Evolutionary conservation across 2,888 invertebrate genomes (phyloP), one percentile per base, ranked within the genome.

Genomic region (Coelinius sp.): DNA sequence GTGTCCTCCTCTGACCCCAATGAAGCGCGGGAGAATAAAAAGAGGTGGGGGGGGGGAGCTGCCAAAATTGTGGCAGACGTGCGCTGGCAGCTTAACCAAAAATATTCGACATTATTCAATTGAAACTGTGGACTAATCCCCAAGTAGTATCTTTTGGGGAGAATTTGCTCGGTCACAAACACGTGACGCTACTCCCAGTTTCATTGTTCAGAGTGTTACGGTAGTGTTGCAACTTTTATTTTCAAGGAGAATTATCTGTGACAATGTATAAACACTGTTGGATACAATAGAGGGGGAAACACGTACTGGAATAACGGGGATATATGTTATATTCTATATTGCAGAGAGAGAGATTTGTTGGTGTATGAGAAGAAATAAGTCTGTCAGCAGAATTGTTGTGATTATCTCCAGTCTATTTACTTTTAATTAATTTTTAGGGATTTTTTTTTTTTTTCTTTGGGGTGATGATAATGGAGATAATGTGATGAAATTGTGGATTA

Each of bases 1-100:
- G 64, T 63, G 59, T 46, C 68, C 66, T 66, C 20, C 25, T 72
- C 44, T 72, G 64, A 41, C 72, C 72, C 64, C 63, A 67, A 67
- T 66, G 56, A 53, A 56, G 25, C 17, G 49, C 53, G 22, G 65
- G 52, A 62, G 62, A 71, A 71, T 66, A 14, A 41, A 22, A 22
- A 25, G 25, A n/a, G 35, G 17, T 20, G 31, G 31, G 53, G 24
- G 56, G 44, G 41, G 64, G 20, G 59, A 7, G 31, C 59, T 59
- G 59, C 59, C 59, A 59, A 59, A 59, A 59, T 59, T 59, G 31
- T 59, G 59, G 20, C 59, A 59, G 59, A 59, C 59, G 59, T 59
- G 59, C 2, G 12, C 35, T 59, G 59, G 10, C 59, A 59, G 59
- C 59, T 59, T 35, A 31, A 59, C 35, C 59, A n/a, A 63, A 63